Evolutionary conservation across 2,113 vertebrate species (phyloP).

Genomic region (Fulmarus glacialis): DNA sequence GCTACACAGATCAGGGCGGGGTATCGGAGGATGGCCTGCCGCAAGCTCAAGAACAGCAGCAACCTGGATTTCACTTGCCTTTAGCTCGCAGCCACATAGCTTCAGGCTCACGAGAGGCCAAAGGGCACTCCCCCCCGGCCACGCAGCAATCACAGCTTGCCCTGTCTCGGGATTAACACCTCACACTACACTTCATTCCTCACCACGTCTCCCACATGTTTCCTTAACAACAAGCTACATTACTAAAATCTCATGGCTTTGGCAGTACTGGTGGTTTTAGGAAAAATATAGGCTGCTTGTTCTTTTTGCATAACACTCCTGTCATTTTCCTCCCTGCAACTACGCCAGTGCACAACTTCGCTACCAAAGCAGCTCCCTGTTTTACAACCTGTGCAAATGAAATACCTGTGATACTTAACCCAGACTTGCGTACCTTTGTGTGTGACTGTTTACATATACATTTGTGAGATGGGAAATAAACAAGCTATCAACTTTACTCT

Average conservation of each 20-base stretch:
- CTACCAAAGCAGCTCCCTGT: slow-evolving; percentile 32
- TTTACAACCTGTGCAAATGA: neutral
- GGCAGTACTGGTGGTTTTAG: neutral
- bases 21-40: accelerated
- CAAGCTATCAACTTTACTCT: neutral
- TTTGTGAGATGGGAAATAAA: slow-evolving; percentile 57
- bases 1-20: accelerated
- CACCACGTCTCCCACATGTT: neutral
- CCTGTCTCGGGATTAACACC: neutral
- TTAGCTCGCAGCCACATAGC: neutral
- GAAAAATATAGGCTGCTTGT: neutral
- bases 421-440: neutral
- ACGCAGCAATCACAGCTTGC: neutral
- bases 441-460: neutral
- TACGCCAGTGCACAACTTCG: neutral
- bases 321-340: neutral
- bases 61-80: neutral
- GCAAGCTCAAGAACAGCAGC: neutral
- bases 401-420: neutral
- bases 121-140: neutral
- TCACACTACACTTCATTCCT: neutral
- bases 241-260: neutral
- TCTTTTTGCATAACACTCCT: neutral
- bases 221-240: neutral
- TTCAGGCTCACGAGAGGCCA: neutral